These are phyloP conservation scores for Scaptomyza reducta DNA, from an alignment of 2,888 invertebrate species.

Conservation along the genomic window DNA sequence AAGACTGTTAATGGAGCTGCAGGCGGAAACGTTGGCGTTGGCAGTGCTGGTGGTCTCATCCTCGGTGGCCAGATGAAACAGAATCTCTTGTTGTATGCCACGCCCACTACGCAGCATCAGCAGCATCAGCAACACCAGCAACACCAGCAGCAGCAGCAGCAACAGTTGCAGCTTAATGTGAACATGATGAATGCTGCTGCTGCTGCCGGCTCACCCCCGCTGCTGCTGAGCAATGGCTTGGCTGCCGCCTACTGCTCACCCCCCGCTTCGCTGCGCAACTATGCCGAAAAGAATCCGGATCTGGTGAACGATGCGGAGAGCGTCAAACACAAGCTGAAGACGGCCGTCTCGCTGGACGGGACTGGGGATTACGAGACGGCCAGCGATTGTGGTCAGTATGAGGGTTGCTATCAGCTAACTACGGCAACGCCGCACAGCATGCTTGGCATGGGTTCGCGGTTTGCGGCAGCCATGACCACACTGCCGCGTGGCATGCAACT, in stretches of 20 bases:
- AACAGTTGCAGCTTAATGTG: conserved; percentile 75
- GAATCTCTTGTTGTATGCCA: conserved; percentile 82
- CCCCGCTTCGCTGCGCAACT: conserved; percentile 85
- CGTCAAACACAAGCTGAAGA: conserved; percentile 85
- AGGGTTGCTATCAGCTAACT: conserved; percentile 83
- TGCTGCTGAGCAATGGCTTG: conserved; percentile 70
- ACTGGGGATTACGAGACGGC: conserved; percentile 80
- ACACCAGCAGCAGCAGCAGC: conserved; percentile 51
- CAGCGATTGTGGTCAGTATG: conserved; percentile 82
- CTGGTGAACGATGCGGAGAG: conserved; percentile 91
- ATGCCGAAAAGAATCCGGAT: conserved; percentile 90
- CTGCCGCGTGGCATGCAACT: conserved; percentile 85
- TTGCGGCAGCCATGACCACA: conserved; percentile 85
- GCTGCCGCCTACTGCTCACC: conserved; percentile 85
- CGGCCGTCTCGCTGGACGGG: conserved; percentile 83
- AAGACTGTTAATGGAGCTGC: conserved; percentile 64
- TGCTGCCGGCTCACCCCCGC: conserved; percentile 82
- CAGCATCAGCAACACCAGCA: conserved; percentile 59
- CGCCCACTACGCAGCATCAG: conserved; percentile 68
- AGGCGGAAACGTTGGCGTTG: conserved; percentile 22
- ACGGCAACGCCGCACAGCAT: conserved; percentile 73
- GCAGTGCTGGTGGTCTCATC: conserved; percentile 71
- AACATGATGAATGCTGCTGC: conserved; percentile 78
- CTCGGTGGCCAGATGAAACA: conserved; percentile 83
- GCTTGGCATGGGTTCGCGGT: conserved; percentile 73